A percentile compares a stretch with the other conserved stretches of the same genome.
Evolutionary conservation across 2,113 vertebrate species (phyloP).

Genomic region (Panthera uncia): DNA sequence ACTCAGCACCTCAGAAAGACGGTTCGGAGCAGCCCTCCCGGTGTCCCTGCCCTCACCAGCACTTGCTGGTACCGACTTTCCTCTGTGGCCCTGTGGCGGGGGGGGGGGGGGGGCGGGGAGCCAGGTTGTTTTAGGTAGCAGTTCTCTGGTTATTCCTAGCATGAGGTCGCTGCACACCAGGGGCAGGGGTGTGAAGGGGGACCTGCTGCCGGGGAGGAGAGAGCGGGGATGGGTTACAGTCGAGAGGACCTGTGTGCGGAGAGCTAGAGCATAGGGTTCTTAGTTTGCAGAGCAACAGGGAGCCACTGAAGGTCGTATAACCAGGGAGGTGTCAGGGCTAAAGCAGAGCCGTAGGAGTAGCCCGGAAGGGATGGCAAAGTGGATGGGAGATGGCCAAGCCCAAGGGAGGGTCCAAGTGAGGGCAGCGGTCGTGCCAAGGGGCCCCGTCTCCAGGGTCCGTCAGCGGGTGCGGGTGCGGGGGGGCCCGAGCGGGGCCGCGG

Average conservation of each 20-base stretch:
- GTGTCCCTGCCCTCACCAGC: accelerated
- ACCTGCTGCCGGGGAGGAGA: background rate
- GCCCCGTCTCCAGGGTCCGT: background rate
- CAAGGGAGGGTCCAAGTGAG: background rate
- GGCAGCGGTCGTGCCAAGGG: background rate
- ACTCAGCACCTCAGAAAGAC: accelerated
- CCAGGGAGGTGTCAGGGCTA: background rate
- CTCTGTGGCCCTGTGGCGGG: accelerated
- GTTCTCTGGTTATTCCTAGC: accelerated
- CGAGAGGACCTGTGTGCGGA: too few relatives aligned
- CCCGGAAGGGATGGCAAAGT: accelerated
- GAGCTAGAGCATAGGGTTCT: background rate
- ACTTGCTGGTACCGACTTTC: background rate
- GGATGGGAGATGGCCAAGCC: accelerated
- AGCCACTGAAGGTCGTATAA: background rate
- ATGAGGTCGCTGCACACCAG: accelerated
- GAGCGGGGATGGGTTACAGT: background rate
- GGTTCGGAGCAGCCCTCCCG: accelerated
- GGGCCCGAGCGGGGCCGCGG: background rate
- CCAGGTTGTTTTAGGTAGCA: accelerated
- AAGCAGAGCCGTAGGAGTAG: background rate
- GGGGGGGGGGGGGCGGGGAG: background rate
- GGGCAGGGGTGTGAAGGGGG: too few relatives aligned
- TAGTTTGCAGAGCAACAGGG: background rate
- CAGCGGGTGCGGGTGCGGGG: background rate